Base-by-base conservation (phyloP, 2,113 vertebrate species). In the Astatotilapia flaviijosephi region DNA sequence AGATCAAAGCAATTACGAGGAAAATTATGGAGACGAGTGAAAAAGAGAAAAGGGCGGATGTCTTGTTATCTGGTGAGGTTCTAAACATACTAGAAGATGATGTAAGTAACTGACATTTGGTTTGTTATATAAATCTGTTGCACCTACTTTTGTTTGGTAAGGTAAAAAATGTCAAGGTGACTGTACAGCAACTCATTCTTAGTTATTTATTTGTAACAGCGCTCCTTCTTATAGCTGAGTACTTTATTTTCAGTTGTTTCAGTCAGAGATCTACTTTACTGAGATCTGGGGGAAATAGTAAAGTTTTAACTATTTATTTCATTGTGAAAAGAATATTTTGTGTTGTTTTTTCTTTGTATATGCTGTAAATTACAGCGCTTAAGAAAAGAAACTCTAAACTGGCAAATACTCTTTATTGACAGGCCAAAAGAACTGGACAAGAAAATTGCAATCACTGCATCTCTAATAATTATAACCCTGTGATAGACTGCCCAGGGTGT, bases 231-330 rank as follows among this genome's bases (percentile, higher is more conserved):
- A 15, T 26, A 26, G 68, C 68, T 17, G 5, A 45, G 68, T 13
- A 73, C 68, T 73, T 45, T 42, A 23, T 70, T 70, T 45, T 70
- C 12, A 26, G 37, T 70, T 73, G 21, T 28, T 45, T 45, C 68
- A 47, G 40, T 73, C 68, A 47, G 40, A 45, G 21, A 28, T 73
- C 40, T 26, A 26, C 2, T 4, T 73, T 73, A 45, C 40, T 45
- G 40, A 42, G 14, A 45, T 73, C 68, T 26, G 21, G 8, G 13
- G 68, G 8, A 26, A 45, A 73, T 3, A 15, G 21, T 45, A 23
- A 70, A 0, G 0, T 70, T 37, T 42, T 6, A 26, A 45, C 37
- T 0, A 0, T 47, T 7, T 13, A 1, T 68, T 68, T 68, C 6
- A 0, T 0, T 40, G 6, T 68, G 35, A 40, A 68, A 68, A 68